Conservation (phyloP, 2,113 vertebrate genomes). For the Nematolebias whitei region DNA sequence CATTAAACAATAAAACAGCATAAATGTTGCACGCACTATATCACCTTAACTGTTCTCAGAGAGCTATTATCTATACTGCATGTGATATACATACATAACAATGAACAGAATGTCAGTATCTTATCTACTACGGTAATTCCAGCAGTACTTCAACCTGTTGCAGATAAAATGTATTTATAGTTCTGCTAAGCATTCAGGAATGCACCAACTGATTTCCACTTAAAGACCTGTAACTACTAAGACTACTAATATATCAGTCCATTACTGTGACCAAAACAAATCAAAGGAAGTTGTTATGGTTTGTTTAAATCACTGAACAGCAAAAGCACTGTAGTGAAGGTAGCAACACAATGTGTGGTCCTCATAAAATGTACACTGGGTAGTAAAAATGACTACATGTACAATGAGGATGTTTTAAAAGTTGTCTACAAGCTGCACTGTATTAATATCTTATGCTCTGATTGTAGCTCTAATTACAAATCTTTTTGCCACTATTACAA, state of each 20-base stretch:
- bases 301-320: neutral
- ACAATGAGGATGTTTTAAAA: no score
- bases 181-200: neutral
- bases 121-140: slow-evolving; percentile 17
- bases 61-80: slow-evolving; percentile 1
- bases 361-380: neutral
- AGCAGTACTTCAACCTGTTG: neutral
- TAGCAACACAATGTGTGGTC: neutral
- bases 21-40: neutral
- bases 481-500: no score
- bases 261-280: no score
- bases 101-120: neutral
- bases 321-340: neutral
- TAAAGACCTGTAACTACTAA: neutral
- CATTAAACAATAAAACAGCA: neutral
- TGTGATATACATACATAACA: neutral
- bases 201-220: neutral
- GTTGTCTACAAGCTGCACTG: no score
- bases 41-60: neutral
- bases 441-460: no score
- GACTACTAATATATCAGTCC: neutral
- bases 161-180: slow-evolving; percentile 27
- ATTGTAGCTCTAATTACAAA: no score
- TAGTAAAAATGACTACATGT: no score
- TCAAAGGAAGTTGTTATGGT: no score